Evolutionary conservation across 2,888 invertebrate species (phyloP).

Genomic region (Gymnocheta viridis): DNA sequence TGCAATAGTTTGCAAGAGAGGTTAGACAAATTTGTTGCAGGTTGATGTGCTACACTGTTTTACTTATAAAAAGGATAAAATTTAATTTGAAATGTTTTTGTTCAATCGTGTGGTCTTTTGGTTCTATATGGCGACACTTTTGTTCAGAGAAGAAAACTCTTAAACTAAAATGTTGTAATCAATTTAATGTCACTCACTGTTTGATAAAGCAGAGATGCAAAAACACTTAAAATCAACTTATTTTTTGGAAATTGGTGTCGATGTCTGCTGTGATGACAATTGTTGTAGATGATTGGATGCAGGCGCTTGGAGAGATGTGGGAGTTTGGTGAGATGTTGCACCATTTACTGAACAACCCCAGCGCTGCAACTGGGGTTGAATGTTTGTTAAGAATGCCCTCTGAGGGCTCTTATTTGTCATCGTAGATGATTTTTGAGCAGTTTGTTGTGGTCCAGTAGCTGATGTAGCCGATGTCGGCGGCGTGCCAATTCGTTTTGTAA

Average conservation of each 20-base stretch:
- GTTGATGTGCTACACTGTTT: no score
- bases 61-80: no score
- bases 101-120: no score
- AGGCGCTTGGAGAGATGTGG: conserved; percentile 29
- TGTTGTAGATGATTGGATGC: conserved; percentile 7
- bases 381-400: conserved; percentile 40
- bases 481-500: conserved; percentile 46
- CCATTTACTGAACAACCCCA: conserved; percentile 60
- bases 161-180: neutral
- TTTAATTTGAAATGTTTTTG: no score
- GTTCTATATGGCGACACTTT: no score
- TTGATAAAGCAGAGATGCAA: neutral
- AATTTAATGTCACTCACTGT: neutral
- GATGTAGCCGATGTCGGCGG: conserved; percentile 6
- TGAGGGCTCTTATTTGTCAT: conserved; percentile 47
- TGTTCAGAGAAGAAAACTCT: neutral
- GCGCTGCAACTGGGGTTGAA: conserved; percentile 61
- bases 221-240: conserved; percentile 11
- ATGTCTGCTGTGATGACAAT: conserved; percentile 37
- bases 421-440: conserved; percentile 10
- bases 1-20: no score
- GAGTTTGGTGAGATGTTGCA: conserved; percentile 22
- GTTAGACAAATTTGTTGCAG: no score
- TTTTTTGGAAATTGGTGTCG: conserved; percentile 43
- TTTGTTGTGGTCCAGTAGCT: conserved; percentile 29